Evolutionary conservation across 1,140 invertebrate genomes (phyloP).

Genomic region (Ceratosolen solmsi): DNA sequence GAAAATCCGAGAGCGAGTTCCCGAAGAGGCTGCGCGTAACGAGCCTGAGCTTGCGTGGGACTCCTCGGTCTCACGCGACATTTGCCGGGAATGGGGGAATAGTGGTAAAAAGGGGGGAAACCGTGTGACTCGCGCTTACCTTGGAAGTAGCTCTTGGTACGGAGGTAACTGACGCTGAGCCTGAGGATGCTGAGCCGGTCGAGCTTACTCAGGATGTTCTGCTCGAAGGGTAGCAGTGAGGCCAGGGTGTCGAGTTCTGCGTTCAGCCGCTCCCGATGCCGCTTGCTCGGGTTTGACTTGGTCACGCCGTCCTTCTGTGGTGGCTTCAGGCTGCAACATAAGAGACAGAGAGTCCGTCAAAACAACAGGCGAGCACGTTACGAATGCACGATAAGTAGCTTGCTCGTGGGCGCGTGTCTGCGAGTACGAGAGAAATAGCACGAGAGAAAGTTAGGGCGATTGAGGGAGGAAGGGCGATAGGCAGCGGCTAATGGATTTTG

Average conservation of each 20-base stretch:
- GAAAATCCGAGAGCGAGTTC: constrained; percentile 28
- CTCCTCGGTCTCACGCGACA: background rate
- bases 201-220: constrained; percentile 97
- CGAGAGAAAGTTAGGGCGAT: too few species aligned
- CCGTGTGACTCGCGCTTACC: constrained; percentile 80
- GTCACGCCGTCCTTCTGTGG: constrained; percentile 96
- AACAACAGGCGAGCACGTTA: background rate
- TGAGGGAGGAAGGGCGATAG: constrained; percentile 48
- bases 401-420: constrained; percentile 55
- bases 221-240: constrained; percentile 97
- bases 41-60: constrained; percentile 32
- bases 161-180: constrained; percentile 96
- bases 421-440: too few species aligned
- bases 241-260: constrained; percentile 98
- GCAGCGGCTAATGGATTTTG: constrained; percentile 71
- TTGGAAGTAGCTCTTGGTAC: constrained; percentile 99
- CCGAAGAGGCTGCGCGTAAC: too few species aligned
- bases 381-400: constrained; percentile 55
- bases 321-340: constrained; percentile 88
- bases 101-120: too few species aligned
- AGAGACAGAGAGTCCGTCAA: constrained; percentile 53
- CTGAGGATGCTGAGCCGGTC: constrained; percentile 98
- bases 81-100: too few species aligned
- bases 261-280: constrained; percentile 97
- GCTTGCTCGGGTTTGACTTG: constrained; percentile 98